Evolutionary conservation across 64 coral and sea anemone species (phyloP).

Genomic region (Anthopleura sola): DNA sequence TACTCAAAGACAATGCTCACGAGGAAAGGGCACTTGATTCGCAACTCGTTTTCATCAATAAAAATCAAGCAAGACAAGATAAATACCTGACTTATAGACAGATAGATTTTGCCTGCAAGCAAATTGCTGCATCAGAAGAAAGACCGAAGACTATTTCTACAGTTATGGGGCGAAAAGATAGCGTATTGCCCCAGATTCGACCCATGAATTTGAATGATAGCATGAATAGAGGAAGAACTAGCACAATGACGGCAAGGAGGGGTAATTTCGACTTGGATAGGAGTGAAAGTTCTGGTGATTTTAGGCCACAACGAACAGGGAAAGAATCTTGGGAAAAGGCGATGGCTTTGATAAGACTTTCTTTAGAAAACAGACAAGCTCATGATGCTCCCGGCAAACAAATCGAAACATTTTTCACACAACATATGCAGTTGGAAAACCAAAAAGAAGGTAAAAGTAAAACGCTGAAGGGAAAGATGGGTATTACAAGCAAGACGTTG

Average conservation of each 20-base stretch:
- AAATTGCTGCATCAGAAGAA: conserved; percentile 71
- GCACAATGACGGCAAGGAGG: background rate
- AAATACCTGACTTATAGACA: conserved; percentile 88
- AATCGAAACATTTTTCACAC: conserved; percentile 23
- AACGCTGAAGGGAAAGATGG: background rate
- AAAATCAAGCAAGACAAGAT: conserved; percentile 71
- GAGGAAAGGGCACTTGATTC: conserved; percentile 80
- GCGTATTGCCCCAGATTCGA: conserved; percentile 52
- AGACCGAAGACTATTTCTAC: conserved; percentile 51
- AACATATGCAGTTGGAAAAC: background rate
- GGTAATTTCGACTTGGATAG: background rate
- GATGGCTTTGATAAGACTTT: conserved; percentile 56
- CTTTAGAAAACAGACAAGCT: conserved; percentile 50
- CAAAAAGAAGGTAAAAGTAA: background rate
- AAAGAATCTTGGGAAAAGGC: conserved; percentile 76
- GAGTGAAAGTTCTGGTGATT: background rate
- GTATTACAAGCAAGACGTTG: background rate
- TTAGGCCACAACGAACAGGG: background rate
- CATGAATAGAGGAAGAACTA: background rate
- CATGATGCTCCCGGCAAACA: background rate
- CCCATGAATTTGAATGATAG: background rate
- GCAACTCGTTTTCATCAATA: conserved; percentile 41
- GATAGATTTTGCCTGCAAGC: conserved; percentile 74
- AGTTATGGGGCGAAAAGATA: background rate
- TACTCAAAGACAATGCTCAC: conserved; percentile 79